phyloP scores from a whole-genome alignment of 92 coral and sea anemone genomes.

The Virgularia gustaviana region DNA sequence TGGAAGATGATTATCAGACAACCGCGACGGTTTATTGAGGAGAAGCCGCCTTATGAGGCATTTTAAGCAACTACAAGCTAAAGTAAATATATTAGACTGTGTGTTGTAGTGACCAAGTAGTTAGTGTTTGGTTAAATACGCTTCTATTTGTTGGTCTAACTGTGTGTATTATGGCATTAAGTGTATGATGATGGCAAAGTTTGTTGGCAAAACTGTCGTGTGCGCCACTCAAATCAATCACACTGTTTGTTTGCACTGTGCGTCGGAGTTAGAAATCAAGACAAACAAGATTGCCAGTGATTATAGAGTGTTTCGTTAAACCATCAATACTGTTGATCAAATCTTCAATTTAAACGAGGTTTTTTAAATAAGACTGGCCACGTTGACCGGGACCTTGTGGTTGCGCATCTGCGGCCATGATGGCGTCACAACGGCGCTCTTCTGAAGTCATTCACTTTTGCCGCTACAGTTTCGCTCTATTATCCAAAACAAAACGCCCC shows the following conservation, averaged over 20 bases:
- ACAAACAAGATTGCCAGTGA: slow-evolving; percentile 20
- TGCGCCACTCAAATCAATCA: neutral
- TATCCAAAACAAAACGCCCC: slow-evolving; percentile 31
- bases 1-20: slow-evolving; percentile 15
- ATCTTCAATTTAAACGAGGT: slow-evolving; percentile 34
- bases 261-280: slow-evolving; percentile 17
- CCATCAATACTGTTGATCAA: slow-evolving; percentile 33
- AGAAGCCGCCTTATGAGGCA: slow-evolving; percentile 6
- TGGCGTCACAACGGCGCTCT: slow-evolving; percentile 30
- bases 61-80: neutral
- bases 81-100: neutral
- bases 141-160: neutral
- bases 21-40: slow-evolving; percentile 1
- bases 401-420: slow-evolving; percentile 18
- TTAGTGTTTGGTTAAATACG: neutral
- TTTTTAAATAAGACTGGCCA: neutral
- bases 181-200: neutral
- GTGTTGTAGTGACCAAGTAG: neutral
- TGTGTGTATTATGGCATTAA: neutral
- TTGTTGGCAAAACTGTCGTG: neutral
- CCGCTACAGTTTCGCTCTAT: slow-evolving; percentile 26
- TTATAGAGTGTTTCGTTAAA: slow-evolving; percentile 27
- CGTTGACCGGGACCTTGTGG: slow-evolving; percentile 17
- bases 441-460: slow-evolving; percentile 13
- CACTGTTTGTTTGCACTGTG: slow-evolving; percentile 9